These are phyloP conservation scores for Pocillopora meandrina DNA, from an alignment of 92 coral and sea anemone species.

Conservation along the genomic window DNA sequence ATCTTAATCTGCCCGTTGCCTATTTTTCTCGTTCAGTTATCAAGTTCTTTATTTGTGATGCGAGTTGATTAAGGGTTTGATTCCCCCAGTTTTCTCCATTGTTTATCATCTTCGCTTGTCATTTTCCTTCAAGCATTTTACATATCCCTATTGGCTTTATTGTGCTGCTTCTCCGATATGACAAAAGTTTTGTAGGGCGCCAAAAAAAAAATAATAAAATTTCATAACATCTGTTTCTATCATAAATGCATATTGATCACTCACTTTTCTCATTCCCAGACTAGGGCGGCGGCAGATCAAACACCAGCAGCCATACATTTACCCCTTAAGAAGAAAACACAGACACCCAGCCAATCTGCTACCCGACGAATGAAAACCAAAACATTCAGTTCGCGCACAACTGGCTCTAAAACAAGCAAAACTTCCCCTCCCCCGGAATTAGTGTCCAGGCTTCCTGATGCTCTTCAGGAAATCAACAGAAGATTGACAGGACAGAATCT, in stretches of 20 bases:
- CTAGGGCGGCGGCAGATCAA: background rate
- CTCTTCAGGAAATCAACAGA: constrained; percentile 31
- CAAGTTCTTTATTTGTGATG: too few species aligned
- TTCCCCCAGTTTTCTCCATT: too few species aligned
- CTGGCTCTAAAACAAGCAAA: background rate
- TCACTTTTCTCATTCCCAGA: background rate
- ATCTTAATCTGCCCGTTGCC: too few species aligned
- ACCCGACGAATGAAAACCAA: constrained; percentile 11
- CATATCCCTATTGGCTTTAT: too few species aligned
- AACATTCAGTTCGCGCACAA: background rate
- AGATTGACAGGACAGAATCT: constrained; percentile 27
- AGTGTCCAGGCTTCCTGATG: constrained; percentile 28
- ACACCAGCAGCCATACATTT: background rate
- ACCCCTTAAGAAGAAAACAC: background rate
- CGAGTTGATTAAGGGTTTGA: too few species aligned
- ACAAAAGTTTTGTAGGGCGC: too few species aligned
- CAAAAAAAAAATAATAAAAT: too few species aligned
- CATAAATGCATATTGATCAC: background rate
- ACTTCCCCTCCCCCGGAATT: constrained; percentile 24
- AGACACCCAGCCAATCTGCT: background rate
- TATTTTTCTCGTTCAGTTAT: too few species aligned
- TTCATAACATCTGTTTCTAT: too few species aligned
- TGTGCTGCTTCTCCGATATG: too few species aligned
- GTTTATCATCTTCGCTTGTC: too few species aligned
- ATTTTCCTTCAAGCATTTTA: too few species aligned